phyloP scores from a whole-genome alignment of 1,140 invertebrate genomes.

The Tetraneura akinire region DNA sequence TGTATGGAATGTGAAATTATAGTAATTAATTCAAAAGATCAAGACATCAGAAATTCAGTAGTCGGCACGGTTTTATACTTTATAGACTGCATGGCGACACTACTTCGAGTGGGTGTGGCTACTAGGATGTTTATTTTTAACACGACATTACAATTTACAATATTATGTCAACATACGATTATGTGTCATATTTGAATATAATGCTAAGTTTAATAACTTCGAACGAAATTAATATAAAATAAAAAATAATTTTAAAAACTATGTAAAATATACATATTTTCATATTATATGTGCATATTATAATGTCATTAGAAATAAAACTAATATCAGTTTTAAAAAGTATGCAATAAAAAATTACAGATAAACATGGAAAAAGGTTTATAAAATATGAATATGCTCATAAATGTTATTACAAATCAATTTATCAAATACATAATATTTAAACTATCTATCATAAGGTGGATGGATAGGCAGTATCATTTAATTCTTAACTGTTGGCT shows the following conservation, averaged over 20 bases:
- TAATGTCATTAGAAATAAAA: too few species aligned
- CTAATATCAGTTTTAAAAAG: too few species aligned
- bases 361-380: too few species aligned
- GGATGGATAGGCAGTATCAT: too few species aligned
- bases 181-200: background rate
- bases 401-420: too few species aligned
- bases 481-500: too few species aligned
- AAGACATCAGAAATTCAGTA: background rate
- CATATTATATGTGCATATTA: too few species aligned
- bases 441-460: too few species aligned
- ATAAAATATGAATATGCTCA: too few species aligned
- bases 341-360: too few species aligned
- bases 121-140: slow-evolving; percentile 42
- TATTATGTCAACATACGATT: slow-evolving; percentile 28
- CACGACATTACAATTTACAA: slow-evolving; percentile 34
- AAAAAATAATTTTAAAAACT: background rate
- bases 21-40: slow-evolving; percentile 5
- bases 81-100: slow-evolving; percentile 48
- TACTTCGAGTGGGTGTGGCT: slow-evolving; percentile 14
- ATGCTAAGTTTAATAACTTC: background rate
- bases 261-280: too few species aligned
- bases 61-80: slow-evolving; percentile 13
- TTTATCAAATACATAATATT: too few species aligned
- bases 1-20: background rate
- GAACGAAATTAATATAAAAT: background rate